Percentiles rank a stretch among this genome's conserved stretches.
phyloP scores from a whole-genome alignment of 1,140 invertebrate genomes.

The Macrotrachela quadricornifera region DNA sequence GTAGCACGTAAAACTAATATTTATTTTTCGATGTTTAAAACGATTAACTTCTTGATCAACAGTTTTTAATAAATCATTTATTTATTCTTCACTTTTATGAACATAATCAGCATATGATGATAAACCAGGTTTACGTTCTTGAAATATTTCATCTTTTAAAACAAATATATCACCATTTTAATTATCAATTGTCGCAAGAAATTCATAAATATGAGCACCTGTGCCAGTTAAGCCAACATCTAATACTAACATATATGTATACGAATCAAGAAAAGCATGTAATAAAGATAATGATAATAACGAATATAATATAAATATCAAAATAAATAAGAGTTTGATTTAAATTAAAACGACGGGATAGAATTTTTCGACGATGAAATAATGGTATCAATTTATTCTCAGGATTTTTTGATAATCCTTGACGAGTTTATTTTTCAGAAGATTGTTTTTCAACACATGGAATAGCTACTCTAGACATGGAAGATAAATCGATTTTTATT shows the following conservation, averaged over 20 bases:
- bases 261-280: too few species aligned
- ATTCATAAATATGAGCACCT: slow-evolving; percentile 50
- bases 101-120: slow-evolving; percentile 62
- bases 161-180: slow-evolving; percentile 38
- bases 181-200: not conserved
- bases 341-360: too few species aligned
- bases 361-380: too few species aligned
- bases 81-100: slow-evolving; percentile 35
- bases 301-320: too few species aligned
- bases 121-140: slow-evolving; percentile 36
- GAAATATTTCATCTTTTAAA: not conserved
- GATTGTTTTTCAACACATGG: too few species aligned
- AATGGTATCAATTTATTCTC: too few species aligned
- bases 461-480: too few species aligned
- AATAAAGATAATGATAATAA: too few species aligned
- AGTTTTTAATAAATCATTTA: slow-evolving; percentile 47
- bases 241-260: slow-evolving; percentile 74
- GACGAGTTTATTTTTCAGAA: too few species aligned
- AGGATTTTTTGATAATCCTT: too few species aligned
- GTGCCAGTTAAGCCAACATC: slow-evolving; percentile 88
- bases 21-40: slow-evolving; percentile 45
- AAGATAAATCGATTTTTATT: too few species aligned
- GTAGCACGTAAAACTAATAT: slow-evolving; percentile 55
- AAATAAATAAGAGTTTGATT: too few species aligned
- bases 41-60: slow-evolving; percentile 53